phyloP scores from a whole-genome alignment of 2,888 invertebrate genomes.

The Ptychoptera contaminata region DNA sequence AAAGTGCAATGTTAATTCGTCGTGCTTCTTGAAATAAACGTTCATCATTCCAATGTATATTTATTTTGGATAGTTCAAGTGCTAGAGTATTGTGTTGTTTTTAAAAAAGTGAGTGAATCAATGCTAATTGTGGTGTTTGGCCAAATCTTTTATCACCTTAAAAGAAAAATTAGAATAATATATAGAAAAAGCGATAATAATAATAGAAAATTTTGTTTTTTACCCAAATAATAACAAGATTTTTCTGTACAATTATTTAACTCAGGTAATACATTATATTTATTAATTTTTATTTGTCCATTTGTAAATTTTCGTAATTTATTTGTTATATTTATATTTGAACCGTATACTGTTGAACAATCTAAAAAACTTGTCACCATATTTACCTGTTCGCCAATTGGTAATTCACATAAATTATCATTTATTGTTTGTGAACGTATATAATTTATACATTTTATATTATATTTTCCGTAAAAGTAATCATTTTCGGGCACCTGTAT shows the following conservation, averaged over 20 bases:
- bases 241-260: slow-evolving; percentile 18
- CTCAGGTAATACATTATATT: slow-evolving; percentile 25
- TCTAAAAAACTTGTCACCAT: slow-evolving; percentile 27
- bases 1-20: slow-evolving; percentile 37
- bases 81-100: slow-evolving; percentile 43
- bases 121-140: slow-evolving; percentile 37
- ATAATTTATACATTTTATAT: no score
- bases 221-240: slow-evolving; percentile 34
- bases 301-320: slow-evolving; percentile 31
- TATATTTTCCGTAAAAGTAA: no score
- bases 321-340: slow-evolving; percentile 19
- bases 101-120: slow-evolving; percentile 36
- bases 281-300: slow-evolving; percentile 31
- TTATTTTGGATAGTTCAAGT: slow-evolving; percentile 31
- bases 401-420: no score
- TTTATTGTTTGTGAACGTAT: no score
- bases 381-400: slow-evolving; percentile 8
- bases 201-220: neutral
- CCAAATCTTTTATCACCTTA: slow-evolving; percentile 37
- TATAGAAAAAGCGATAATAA: neutral
- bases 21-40: slow-evolving; percentile 39
- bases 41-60: slow-evolving; percentile 42
- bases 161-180: slow-evolving; percentile 5
- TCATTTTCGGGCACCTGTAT: no score
- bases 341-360: slow-evolving; percentile 17